Evolutionary conservation across 1,140 invertebrate species (phyloP).

Genomic region (Trichonephila clavipes): DNA sequence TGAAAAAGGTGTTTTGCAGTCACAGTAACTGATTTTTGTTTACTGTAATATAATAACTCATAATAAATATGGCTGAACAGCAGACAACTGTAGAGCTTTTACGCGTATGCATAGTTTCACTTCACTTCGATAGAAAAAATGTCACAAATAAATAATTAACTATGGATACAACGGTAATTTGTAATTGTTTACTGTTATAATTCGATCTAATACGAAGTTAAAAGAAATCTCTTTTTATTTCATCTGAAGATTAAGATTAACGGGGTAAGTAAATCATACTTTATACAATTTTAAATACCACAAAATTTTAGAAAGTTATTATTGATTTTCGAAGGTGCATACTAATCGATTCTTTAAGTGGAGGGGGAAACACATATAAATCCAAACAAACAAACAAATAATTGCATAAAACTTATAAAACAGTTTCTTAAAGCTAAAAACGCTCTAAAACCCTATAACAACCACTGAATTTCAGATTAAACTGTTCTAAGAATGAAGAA

Average conservation of each 20-base stretch:
- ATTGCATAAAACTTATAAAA: background rate
- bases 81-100: slow-evolving; percentile 76
- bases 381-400: background rate
- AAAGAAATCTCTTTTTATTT: too few relatives aligned
- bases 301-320: background rate
- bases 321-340: background rate
- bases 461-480: too few relatives aligned
- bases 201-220: background rate
- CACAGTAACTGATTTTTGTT: slow-evolving; percentile 65
- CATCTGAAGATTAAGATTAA: too few relatives aligned
- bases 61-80: slow-evolving; percentile 76
- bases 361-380: background rate
- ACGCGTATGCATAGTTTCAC: slow-evolving; percentile 73
- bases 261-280: too few relatives aligned
- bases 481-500: too few relatives aligned
- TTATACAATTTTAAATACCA: background rate
- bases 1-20: background rate
- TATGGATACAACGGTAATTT: slow-evolving; percentile 17
- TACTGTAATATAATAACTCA: slow-evolving; percentile 75
- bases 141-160: slow-evolving; percentile 41
- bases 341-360: background rate
- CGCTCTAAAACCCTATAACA: too few relatives aligned
- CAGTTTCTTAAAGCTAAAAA: background rate
- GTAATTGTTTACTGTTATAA: background rate
- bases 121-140: slow-evolving; percentile 63